A percentile compares a stretch with the other conserved stretches of the same genome.
Conservation (phyloP, 2,113 vertebrate genomes). For the Ictidomys tridecemlineatus region DNA sequence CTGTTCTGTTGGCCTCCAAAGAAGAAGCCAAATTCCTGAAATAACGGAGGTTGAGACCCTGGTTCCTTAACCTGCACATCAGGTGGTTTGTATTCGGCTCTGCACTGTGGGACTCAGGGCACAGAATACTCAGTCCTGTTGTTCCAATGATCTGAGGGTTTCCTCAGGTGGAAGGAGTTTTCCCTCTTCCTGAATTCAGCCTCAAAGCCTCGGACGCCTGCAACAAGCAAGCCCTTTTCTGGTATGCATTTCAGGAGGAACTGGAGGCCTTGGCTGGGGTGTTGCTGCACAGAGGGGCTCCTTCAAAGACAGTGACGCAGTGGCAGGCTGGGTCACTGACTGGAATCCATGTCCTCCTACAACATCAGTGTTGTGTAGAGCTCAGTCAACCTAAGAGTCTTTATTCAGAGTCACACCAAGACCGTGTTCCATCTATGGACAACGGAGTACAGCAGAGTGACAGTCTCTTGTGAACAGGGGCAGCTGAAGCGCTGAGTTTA, state of each 20-base stretch:
- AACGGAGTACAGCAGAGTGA: not conserved
- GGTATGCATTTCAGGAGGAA: not conserved
- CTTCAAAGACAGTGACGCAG: not conserved
- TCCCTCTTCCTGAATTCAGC: not conserved
- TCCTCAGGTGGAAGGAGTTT: not conserved
- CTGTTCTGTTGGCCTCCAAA: not conserved
- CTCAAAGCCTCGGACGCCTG: not conserved
- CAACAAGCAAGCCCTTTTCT: not conserved
- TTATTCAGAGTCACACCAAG: not conserved
- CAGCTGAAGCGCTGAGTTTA: not conserved
- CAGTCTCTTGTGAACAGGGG: not conserved
- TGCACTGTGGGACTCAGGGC: not conserved
- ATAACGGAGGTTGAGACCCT: not conserved
- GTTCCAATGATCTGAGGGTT: not conserved
- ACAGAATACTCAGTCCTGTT: not conserved
- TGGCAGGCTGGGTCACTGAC: not conserved
- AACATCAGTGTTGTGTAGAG: not conserved
- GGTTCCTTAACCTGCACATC: not conserved
- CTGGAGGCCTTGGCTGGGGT: not conserved
- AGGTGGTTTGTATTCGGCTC: not conserved
- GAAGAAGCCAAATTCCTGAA: not conserved
- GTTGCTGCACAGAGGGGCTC: not conserved
- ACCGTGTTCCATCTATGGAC: not conserved
- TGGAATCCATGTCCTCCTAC: not conserved
- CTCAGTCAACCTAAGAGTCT: not conserved